Evolutionary conservation across 2,113 vertebrate genomes (phyloP).

Genomic region (human (Homo sapiens)): GRCh38 chr3:40544501-40545000

Average conservation of each 20-base stretch:
- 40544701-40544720: neutral
- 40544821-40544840: neutral
- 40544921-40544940: neutral
- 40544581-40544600: neutral
- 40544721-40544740: neutral
- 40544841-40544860: neutral
- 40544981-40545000: too few relatives aligned
- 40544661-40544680: neutral
- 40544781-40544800: neutral
- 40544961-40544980: too few relatives aligned
- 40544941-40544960: neutral
- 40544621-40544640: neutral
- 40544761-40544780: neutral
- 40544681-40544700: neutral
- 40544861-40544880: neutral
- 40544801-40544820: neutral
- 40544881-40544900: neutral
- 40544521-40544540: too few relatives aligned
- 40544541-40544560: neutral
- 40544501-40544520: neutral
- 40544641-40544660: neutral
- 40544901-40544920: neutral
- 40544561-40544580: neutral
- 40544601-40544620: neutral
- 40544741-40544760: neutral